Evolutionary conservation across 2,113 vertebrate genomes (phyloP), one percentile per base, ranked within the genome.

Genomic region (Cyanoliseus patagonus): DNA sequence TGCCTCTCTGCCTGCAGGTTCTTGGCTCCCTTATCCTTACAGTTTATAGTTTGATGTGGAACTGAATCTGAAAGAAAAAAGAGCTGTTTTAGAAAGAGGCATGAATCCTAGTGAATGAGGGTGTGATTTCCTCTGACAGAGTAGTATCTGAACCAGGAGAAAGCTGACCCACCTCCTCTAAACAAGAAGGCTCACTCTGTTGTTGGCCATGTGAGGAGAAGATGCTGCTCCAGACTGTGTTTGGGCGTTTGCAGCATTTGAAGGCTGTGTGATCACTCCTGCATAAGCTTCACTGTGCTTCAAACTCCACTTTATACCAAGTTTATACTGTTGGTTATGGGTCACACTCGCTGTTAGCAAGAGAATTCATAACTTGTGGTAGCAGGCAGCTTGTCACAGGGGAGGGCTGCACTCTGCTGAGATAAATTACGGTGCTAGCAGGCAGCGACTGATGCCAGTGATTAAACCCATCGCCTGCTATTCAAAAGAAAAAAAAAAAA

Each of bases 21-120:
- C 69, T 96, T 93, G 95, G 94, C 95, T 95, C 5, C 20, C 49
- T 91, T 83, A 51, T 49, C 17, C 74, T 90, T 82, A 75, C 85
- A 94, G 92, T 93, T 95, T 96, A 67, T 75, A 82, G 80, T 83
- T 80, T 62, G 41, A 76, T 90, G n/a, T 80, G 53, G 49, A 95
- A 90, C 67, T 83, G 53, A 92, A 89, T 49, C 39, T 24, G 17
- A 5, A 57, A 52, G 57, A 74, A 42, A 62, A 41, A 63, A 28
- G 6, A 68, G 24, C 44, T 88, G 16, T 66, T 92, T 90, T 51
- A 88, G 70, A 72, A 35, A 72, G 42, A 82, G n/a, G 23, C 31
- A 37, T 79, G 44, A 70, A 76, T 41, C 49, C 25, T 24, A 53
- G 55, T 42, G 61, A 92, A 33, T 39, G 33, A 87, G 28, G 31